Percentiles rank a stretch among this genome's conserved stretches.
Evolutionary conservation across 2,797 vertebrate genomes (phyloP).

Genomic region (Schizothorax lantsangensis): DNA sequence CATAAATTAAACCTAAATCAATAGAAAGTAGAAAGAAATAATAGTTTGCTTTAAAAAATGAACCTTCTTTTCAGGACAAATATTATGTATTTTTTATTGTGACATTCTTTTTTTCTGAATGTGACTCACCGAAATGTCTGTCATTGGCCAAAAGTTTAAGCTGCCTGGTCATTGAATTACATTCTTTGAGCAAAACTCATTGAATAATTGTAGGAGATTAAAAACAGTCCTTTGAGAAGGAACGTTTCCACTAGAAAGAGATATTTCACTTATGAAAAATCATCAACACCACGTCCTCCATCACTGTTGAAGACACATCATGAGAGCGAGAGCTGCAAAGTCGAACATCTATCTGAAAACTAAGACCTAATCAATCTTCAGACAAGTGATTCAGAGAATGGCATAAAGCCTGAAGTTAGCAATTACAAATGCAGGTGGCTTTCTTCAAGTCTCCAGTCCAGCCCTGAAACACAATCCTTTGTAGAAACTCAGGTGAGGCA

Average conservation of each 20-base stretch:
- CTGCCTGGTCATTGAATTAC: neutral
- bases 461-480: constrained; percentile 1
- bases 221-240: neutral
- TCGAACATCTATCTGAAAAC: constrained; percentile 36
- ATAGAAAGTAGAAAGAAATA: neutral
- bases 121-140: neutral
- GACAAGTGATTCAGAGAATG: constrained; percentile 35
- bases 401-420: neutral
- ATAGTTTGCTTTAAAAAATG: neutral
- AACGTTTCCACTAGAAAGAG: neutral
- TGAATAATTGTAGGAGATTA: neutral
- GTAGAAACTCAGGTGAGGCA: constrained; percentile 8
- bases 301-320: constrained; percentile 25
- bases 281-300: constrained; percentile 30
- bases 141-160: neutral
- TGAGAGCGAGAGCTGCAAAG: constrained; percentile 25
- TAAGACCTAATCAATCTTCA: constrained; percentile 40
- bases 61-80: neutral
- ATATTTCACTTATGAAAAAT: constrained; percentile 29
- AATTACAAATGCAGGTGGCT: constrained; percentile 17
- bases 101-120: neutral
- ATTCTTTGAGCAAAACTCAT: neutral
- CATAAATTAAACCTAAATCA: neutral
- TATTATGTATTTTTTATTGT: neutral
- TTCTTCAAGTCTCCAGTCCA: neutral